Base-by-base conservation (phyloP, 2,797 vertebrate genomes). In the Amblyraja radiata region DNA sequence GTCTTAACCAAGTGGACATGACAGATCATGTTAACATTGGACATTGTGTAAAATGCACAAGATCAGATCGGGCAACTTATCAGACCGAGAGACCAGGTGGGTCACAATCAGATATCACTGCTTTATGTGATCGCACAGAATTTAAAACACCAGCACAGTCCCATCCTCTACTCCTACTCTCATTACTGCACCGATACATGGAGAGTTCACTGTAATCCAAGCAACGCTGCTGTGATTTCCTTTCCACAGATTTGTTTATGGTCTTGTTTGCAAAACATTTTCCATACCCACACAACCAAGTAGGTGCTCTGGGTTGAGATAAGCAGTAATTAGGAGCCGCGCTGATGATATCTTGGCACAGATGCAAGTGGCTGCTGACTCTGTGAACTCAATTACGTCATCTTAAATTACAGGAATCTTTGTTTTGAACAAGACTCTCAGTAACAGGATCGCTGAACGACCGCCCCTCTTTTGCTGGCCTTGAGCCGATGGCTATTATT, bases 241-340 rank as follows among this genome's bases (percentile, higher is more conserved):
- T 88, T 88, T n/a, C 8, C 5, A 88, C 32, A 88, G 14, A 65
- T 65, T 88, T 36, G 63, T 65, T 88, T 68, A 36, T 68, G 61
- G 63, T 16, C 84, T 68, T 21, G 61, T 68, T 65, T 65, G 28
- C 16, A 65, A 65, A 88, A 63, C n/a, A 88, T 18, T 88, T 88
- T 68, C 84, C 7, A 1, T 68, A 68, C 8, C 84, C 36, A 88
- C 84, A 65, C 61, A 32, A 21, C 61, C 84, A 88, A 88, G n/a
- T 65, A 18, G 61, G 14, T 88, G 18, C 61, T 21, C n/a, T 9
- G 61, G 18, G 84, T 32, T 16, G 14, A 88, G 61, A 88, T 36
- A 88, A 88, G 63, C n/a, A 88, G 18, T 68, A 88, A 88, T 88
- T 88, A 88, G 63, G n/a, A 88, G 84, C 28, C 18, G 14, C 16